Evolutionary conservation across 2,888 invertebrate genomes (phyloP), one percentile per base, ranked within the genome.

Genomic region (Macrophya annulata): DNA sequence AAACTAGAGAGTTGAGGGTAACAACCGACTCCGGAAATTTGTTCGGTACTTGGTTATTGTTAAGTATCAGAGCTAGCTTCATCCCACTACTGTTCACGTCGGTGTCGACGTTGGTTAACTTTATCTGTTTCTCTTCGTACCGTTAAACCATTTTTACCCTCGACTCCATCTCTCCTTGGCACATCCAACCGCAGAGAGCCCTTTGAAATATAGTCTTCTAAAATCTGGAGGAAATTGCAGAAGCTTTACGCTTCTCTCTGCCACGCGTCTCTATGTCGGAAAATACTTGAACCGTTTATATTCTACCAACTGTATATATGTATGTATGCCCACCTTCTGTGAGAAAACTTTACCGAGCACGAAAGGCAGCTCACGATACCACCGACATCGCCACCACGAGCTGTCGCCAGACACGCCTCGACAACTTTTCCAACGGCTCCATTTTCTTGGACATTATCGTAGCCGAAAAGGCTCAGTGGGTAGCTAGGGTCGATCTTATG

Each of bases 21-120:
- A 48, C 48, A 12, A 25, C 21, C 43, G 45, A 76, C 25, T 17
- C 76, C 76, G 76, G 76, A 76, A 76, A 76, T 76, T 76, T 76
- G 76, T 48, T 76, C 76, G 40, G 76, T 48, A 48, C 48, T 76
- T 48, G 76, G 76, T 76, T 45, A 48, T 76, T 76, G 76, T 76
- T 76, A 48, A 76, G 48, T 76, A 76, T 48, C 76, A 15, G 71
- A 25, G 48, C 48, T n/a, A n/a, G n/a, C 76, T 48, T 15, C n/a
- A 76, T 45, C n/a, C 48, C 21, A 48, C 15, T 25, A 25, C 43
- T 4, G n/a, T 76, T 17, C n/a, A 15, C 37, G 5, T n/a, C 37
- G 68, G 25, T 15, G 68, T 9, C 37, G 15, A n/a, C 9, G 74
- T 76, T 43, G 76, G 43, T 76, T 76, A 76, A 76, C 48, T 76